phyloP scores from a whole-genome alignment of 2,888 invertebrate species.

The Corbicula japonica region DNA sequence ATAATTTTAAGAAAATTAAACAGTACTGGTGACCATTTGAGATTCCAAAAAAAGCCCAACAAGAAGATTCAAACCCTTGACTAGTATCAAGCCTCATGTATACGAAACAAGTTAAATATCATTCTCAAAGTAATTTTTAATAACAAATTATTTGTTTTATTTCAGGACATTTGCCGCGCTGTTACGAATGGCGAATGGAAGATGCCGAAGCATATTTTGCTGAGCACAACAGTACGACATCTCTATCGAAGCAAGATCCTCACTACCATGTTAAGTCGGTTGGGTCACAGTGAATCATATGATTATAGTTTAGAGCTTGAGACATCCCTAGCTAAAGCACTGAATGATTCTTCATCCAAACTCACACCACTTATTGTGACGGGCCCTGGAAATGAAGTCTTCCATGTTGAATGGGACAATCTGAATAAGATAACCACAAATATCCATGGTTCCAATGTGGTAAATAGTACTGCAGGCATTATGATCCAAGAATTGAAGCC shows the following conservation, averaged over 20 bases:
- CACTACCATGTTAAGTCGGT: constrained; percentile 4
- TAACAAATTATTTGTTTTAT: too few relatives aligned
- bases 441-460: constrained; percentile 4
- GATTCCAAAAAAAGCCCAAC: constrained; percentile 23
- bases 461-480: constrained; percentile 20
- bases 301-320: constrained; percentile 12
- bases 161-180: constrained; percentile 63
- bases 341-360: background rate
- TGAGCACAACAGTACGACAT: constrained; percentile 4
- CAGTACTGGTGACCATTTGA: too few relatives aligned
- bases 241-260: constrained; percentile 11
- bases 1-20: too few relatives aligned
- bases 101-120: too few relatives aligned
- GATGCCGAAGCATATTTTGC: constrained; percentile 15
- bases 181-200: constrained; percentile 60
- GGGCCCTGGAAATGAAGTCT: background rate
- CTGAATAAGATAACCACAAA: constrained; percentile 11
- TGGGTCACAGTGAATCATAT: constrained; percentile 15
- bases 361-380: constrained; percentile 9
- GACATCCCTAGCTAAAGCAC: constrained; percentile 11
- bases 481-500: constrained; percentile 22
- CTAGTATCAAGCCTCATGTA: too few relatives aligned
- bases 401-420: constrained; percentile 19
- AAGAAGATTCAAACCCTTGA: constrained; percentile 2
- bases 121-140: too few relatives aligned